Percentiles rank a stretch among this genome's conserved stretches.
These are phyloP conservation scores for Temnothorax rugatulus DNA, from an alignment of 2,888 invertebrate genomes.

Conservation along the genomic window DNA sequence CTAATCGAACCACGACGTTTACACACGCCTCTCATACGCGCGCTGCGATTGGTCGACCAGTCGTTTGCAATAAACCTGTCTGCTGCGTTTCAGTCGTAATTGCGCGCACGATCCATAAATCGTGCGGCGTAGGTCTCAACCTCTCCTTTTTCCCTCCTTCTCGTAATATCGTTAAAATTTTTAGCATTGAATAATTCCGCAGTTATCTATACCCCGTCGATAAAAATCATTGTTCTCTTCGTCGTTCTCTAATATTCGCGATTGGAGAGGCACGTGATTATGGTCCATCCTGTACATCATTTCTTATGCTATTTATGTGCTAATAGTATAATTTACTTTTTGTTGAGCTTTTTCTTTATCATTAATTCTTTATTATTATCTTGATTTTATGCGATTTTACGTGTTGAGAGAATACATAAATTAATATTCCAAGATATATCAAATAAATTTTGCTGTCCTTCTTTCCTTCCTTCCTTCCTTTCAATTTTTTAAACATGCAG, in stretches of 20 bases:
- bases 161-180: constrained; percentile 6
- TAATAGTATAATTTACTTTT: constrained; percentile 5
- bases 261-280: background rate
- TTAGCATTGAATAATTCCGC: background rate
- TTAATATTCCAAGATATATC: background rate
- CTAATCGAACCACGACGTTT: constrained; percentile 63
- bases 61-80: constrained; percentile 53
- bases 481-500: constrained; percentile 25
- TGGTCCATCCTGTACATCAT: background rate
- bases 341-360: background rate
- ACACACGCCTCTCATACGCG: constrained; percentile 49
- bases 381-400: background rate
- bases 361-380: no score
- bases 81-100: constrained; percentile 43
- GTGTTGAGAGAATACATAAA: background rate
- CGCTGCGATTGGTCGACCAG: constrained; percentile 53
- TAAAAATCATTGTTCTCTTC: background rate
- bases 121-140: background rate
- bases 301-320: background rate
- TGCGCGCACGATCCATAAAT: constrained; percentile 48
- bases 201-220: background rate
- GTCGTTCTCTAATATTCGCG: background rate
- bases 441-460: constrained; percentile 1
- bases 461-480: background rate
- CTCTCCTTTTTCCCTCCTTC: background rate